Conservation (phyloP, 2,113 vertebrate genomes). For the Chionomys nivalis region DNA sequence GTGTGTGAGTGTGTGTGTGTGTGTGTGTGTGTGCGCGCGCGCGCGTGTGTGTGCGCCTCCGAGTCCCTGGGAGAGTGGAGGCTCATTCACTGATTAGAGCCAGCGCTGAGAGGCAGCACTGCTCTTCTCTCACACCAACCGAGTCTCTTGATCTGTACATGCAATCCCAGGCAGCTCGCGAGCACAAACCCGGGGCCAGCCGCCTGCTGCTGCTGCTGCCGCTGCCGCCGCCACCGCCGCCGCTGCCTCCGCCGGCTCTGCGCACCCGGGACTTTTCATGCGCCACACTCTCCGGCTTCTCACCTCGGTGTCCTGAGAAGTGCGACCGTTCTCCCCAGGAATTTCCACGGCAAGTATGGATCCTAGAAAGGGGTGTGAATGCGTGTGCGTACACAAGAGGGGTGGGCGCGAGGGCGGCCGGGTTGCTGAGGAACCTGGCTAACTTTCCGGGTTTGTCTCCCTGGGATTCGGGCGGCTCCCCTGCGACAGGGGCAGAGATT, state of each 20-base stretch:
- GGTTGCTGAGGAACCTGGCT: slow-evolving; percentile 53
- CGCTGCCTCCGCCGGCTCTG: slow-evolving; percentile 86
- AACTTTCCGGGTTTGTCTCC: slow-evolving; percentile 79
- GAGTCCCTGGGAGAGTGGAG: slow-evolving; percentile 88
- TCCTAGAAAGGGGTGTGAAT: slow-evolving; percentile 56
- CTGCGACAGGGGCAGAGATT: slow-evolving; percentile 16
- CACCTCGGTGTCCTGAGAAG: slow-evolving; percentile 74
- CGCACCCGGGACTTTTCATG: slow-evolving; percentile 90
- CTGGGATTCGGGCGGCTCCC: slow-evolving; percentile 40
- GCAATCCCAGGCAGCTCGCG: slow-evolving; percentile 90
- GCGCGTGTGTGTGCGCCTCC: slow-evolving; percentile 64
- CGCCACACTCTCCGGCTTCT: slow-evolving; percentile 79
- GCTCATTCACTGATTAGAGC: slow-evolving; percentile 93
- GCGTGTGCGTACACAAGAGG: slow-evolving; percentile 43
- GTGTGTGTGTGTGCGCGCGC: slow-evolving; percentile 42
- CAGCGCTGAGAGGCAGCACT: slow-evolving; percentile 92
- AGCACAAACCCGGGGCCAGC: slow-evolving; percentile 88
- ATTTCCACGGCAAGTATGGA: slow-evolving; percentile 90
- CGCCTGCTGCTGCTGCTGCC: slow-evolving; percentile 76
- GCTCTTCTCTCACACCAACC: slow-evolving; percentile 88
- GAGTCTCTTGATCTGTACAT: slow-evolving; percentile 87
- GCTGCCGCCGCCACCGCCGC: slow-evolving; percentile 78
- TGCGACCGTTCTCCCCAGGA: slow-evolving; percentile 81
- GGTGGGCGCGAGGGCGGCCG: slow-evolving; percentile 49
- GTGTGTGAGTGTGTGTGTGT: slow-evolving; percentile 72